These are phyloP conservation scores for Dusona sp. DNA, from an alignment of 2,888 invertebrate genomes.

Conservation along the genomic window DNA sequence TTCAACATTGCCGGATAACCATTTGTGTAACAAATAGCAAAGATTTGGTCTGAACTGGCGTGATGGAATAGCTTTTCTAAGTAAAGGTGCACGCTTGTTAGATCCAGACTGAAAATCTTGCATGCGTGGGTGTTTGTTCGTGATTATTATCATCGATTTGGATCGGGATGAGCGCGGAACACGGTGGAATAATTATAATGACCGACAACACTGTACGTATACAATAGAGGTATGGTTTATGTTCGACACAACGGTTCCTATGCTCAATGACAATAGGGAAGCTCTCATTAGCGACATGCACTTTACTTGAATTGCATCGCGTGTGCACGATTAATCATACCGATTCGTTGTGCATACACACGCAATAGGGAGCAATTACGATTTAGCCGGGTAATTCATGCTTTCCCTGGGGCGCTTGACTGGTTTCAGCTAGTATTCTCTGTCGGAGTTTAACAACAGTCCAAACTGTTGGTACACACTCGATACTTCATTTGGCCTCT, in stretches of 20 bases:
- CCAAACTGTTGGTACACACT: constrained; percentile 26
- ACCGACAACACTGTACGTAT: constrained; percentile 15
- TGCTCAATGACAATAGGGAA: constrained; percentile 67
- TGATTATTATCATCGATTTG: background rate
- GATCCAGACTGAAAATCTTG: constrained; percentile 3
- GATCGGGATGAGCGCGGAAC: constrained; percentile 7
- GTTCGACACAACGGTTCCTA: constrained; percentile 24
- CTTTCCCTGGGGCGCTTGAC: constrained; percentile 50
- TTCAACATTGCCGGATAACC: background rate
- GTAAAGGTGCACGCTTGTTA: background rate
- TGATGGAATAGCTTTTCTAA: background rate
- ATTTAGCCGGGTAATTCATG: constrained; percentile 70
- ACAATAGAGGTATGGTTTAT: constrained; percentile 10
- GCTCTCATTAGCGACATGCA: constrained; percentile 73
- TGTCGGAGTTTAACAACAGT: constrained; percentile 24
- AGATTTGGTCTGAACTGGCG: background rate
- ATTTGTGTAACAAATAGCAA: background rate
- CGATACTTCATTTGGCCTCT: constrained; percentile 26
- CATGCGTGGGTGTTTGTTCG: background rate
- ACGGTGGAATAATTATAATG: constrained; percentile 14
- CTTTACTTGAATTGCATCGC: constrained; percentile 72
- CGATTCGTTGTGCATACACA: constrained; percentile 72
- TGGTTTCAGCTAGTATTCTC: constrained; percentile 29
- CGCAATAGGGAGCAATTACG: constrained; percentile 70
- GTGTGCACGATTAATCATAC: constrained; percentile 73